These are phyloP conservation scores for Craniophora ligustri DNA, from an alignment of 2,888 invertebrate species.

Conservation along the genomic window DNA sequence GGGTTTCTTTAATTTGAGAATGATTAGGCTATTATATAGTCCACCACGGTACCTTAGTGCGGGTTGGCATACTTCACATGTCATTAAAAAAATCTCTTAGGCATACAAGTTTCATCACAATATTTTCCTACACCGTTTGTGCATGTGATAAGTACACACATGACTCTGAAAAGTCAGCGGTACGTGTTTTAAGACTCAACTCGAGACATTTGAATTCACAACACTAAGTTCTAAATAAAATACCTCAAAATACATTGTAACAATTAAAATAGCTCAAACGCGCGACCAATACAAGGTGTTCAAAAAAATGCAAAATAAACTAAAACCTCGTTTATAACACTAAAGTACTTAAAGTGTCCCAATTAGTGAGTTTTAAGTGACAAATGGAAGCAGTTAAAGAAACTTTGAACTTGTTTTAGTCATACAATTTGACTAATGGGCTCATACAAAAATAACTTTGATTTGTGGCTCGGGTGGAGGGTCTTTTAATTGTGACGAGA, in stretches of 20 bases:
- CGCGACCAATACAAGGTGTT: slow-evolving; percentile 28
- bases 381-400: slow-evolving; percentile 67
- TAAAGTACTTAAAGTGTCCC: slow-evolving; percentile 60
- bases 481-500: slow-evolving; percentile 46
- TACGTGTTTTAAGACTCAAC: too few species aligned
- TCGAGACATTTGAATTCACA: too few species aligned
- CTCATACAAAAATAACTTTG: slow-evolving; percentile 78
- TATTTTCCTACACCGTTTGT: too few species aligned
- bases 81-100: too few species aligned
- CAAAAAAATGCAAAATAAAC: slow-evolving; percentile 53
- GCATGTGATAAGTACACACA: too few species aligned
- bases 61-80: too few species aligned
- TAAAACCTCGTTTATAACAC: slow-evolving; percentile 49
- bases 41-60: too few species aligned
- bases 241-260: not conserved
- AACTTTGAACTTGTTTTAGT: slow-evolving; percentile 74
- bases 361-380: slow-evolving; percentile 69
- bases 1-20: too few species aligned
- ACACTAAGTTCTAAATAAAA: not conserved
- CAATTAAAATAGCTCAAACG: slow-evolving; percentile 45
- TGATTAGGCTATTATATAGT: too few species aligned
- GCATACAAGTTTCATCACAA: too few species aligned
- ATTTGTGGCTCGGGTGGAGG: slow-evolving; percentile 68
- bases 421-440: slow-evolving; percentile 80
- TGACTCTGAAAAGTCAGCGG: too few species aligned